Conservation (phyloP, 1,140 invertebrate species). For the Temnothorax curvispinosus region DNA sequence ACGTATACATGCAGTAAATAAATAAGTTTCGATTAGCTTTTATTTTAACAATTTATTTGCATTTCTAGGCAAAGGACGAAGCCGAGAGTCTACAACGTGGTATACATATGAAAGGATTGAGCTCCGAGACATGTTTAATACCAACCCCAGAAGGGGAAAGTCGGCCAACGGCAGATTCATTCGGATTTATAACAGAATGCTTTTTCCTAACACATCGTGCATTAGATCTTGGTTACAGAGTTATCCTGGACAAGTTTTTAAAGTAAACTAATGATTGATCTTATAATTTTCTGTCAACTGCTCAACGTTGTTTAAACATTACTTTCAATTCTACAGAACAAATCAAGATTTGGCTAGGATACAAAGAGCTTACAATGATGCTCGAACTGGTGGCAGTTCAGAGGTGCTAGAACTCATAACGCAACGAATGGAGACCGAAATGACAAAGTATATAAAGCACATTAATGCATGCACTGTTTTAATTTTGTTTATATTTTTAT, state of each 20-base stretch:
- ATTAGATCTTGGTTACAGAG: slow-evolving; percentile 93
- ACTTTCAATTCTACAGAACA: slow-evolving; percentile 69
- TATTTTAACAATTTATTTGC: not conserved
- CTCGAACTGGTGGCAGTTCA: slow-evolving; percentile 84
- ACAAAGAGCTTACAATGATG: slow-evolving; percentile 90
- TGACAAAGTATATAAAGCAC: slow-evolving; percentile 84
- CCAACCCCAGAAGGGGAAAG: slow-evolving; percentile 87
- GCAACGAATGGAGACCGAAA: slow-evolving; percentile 88
- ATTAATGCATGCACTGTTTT: slow-evolving; percentile 39
- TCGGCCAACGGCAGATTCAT: slow-evolving; percentile 87
- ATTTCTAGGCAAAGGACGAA: slow-evolving; percentile 82
- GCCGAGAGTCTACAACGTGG: slow-evolving; percentile 84
- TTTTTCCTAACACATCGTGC: slow-evolving; percentile 96
- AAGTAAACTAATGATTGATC: slow-evolving; percentile 78
- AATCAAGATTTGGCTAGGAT: slow-evolving; percentile 91
- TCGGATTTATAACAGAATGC: slow-evolving; percentile 95
- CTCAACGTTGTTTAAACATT: not conserved
- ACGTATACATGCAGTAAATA: no score
- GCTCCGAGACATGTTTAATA: slow-evolving; percentile 92
- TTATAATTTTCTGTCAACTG: not conserved
- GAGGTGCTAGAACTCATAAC: slow-evolving; percentile 88
- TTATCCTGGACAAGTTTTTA: slow-evolving; percentile 92
- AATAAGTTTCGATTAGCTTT: no score
- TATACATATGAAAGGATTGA: slow-evolving; percentile 89
- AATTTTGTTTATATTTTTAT: slow-evolving; percentile 11